A percentile compares a stretch with the other conserved stretches of the same genome.
Conservation (phyloP, 2,113 vertebrate species). For the Perccottus glenii region DNA sequence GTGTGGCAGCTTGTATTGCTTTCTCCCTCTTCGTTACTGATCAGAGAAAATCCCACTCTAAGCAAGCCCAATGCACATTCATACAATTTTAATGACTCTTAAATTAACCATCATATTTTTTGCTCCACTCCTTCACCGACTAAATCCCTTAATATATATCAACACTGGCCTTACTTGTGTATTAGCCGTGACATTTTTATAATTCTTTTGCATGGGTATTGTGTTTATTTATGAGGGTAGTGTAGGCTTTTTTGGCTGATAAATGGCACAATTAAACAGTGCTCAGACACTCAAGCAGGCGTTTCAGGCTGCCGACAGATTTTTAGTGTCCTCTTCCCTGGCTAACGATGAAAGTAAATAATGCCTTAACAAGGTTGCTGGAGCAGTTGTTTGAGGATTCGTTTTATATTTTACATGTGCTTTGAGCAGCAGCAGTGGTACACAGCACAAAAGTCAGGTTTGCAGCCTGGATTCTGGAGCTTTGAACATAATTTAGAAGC, state of each 20-base stretch:
- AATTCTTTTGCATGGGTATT: conserved; percentile 77
- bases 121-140: conserved; percentile 75
- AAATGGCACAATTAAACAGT: conserved; percentile 80
- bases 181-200: conserved; percentile 79
- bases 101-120: conserved; percentile 82
- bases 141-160: conserved; percentile 81
- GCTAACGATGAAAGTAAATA: conserved; percentile 81
- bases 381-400: conserved; percentile 78
- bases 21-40: conserved; percentile 69
- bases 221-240: conserved; percentile 79
- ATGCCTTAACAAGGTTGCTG: conserved; percentile 79
- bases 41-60: conserved; percentile 78
- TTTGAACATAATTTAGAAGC: conserved; percentile 70
- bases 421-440: conserved; percentile 61
- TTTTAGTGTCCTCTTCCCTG: conserved; percentile 80
- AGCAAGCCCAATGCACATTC: conserved; percentile 78
- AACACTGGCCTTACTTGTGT: conserved; percentile 75
- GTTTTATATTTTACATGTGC: conserved; percentile 68
- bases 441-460: conserved; percentile 59
- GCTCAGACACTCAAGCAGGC: conserved; percentile 76
- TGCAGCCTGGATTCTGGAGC: conserved; percentile 51
- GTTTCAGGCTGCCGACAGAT: conserved; percentile 81
- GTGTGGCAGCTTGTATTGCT: conserved; percentile 78
- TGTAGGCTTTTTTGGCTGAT: conserved; percentile 81
- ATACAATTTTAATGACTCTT: conserved; percentile 83